A percentile compares a stretch with the other conserved stretches of the same genome.
phyloP scores from a whole-genome alignment of 2,113 vertebrate genomes.

The Centropus unirufus region DNA sequence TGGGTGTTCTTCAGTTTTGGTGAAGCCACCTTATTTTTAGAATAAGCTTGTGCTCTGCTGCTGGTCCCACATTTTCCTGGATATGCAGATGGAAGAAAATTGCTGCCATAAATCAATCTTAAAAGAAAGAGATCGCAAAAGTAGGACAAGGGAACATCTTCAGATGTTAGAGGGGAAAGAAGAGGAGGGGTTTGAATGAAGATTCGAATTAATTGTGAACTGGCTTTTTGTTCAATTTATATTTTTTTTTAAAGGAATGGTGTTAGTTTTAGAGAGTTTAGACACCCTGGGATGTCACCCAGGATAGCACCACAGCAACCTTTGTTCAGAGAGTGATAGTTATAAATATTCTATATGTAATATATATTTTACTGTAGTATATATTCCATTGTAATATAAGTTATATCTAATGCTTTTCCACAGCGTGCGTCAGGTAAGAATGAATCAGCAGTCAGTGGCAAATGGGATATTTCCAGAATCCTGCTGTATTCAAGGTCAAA shows the following conservation, averaged over 20 bases:
- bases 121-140: background rate
- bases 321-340: background rate
- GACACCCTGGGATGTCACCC: background rate
- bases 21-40: conserved; percentile 39
- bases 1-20: conserved; percentile 24
- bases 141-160: background rate
- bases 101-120: conserved; percentile 11
- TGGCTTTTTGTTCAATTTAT: background rate
- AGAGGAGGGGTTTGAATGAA: background rate
- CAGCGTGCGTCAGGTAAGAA: background rate
- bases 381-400: too few species aligned
- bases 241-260: background rate
- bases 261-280: background rate
- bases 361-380: too few species aligned
- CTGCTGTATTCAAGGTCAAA: background rate
- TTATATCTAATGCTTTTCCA: background rate
- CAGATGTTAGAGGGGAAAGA: background rate
- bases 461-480: background rate
- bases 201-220: background rate
- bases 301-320: background rate
- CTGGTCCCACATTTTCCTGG: background rate
- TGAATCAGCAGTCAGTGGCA: background rate
- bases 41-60: conserved; percentile 15
- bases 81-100: conserved; percentile 28
- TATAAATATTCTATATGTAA: background rate